phyloP scores from a whole-genome alignment of 1,140 invertebrate species.

The Saxidomus purpurata region DNA sequence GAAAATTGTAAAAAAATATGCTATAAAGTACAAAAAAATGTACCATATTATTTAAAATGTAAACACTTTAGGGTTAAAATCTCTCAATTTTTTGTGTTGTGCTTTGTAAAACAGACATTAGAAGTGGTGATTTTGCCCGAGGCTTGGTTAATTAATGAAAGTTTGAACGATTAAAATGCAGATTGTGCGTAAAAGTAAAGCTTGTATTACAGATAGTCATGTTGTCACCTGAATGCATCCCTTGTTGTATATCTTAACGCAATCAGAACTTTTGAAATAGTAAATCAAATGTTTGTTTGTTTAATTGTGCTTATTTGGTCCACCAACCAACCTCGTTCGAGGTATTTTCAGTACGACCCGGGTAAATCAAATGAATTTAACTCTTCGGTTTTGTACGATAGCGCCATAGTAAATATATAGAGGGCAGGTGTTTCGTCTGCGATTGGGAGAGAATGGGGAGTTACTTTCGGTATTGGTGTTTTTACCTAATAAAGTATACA shows the following conservation, averaged over 20 bases:
- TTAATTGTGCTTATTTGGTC: no score
- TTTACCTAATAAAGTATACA: no score
- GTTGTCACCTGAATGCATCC: neutral
- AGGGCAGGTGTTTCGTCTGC: no score
- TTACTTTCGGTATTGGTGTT: no score
- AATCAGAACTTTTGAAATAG: neutral
- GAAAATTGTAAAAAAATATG: conserved; percentile 10
- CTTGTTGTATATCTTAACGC: neutral
- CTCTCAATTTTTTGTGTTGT: neutral
- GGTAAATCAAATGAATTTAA: no score
- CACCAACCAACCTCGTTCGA: no score
- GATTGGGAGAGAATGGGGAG: no score
- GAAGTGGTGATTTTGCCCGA: neutral
- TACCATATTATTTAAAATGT: conserved; percentile 1
- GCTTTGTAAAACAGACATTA: neutral
- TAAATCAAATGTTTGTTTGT: no score
- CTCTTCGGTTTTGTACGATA: no score
- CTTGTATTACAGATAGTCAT: neutral
- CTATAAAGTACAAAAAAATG: no score
- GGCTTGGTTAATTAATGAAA: conserved; percentile 11
- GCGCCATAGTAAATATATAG: no score
- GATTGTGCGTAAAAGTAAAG: neutral
- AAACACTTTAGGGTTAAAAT: conserved; percentile 20
- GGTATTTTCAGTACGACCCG: no score
- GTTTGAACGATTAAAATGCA: neutral